Evolutionary conservation across 2,888 invertebrate species (phyloP).

Genomic region (Trachelus iudaicus): DNA sequence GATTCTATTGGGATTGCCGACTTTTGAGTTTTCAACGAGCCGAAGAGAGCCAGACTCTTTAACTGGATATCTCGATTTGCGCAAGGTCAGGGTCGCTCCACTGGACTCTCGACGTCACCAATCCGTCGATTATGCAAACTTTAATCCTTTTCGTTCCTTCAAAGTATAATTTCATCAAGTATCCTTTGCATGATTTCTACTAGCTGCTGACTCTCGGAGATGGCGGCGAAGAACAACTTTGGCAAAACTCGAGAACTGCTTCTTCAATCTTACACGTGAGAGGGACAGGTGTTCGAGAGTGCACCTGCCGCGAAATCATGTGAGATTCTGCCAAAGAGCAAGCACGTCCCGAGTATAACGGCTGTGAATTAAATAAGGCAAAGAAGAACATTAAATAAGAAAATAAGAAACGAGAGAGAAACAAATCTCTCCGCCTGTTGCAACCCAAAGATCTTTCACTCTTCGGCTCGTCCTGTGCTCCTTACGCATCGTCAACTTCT

Average conservation of each 20-base stretch:
- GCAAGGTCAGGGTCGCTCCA: no score
- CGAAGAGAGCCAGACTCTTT: no score
- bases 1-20: rapidly evolving
- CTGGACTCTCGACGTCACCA: no score
- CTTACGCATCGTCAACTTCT: no score
- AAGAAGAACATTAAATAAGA: background rate
- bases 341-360: background rate
- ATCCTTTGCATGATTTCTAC: background rate
- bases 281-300: background rate
- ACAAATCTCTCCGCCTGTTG: background rate
- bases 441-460: no score
- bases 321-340: background rate
- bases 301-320: constrained; percentile 1
- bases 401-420: background rate
- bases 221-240: background rate
- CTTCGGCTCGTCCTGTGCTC: no score
- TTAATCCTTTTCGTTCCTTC: background rate
- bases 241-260: background rate
- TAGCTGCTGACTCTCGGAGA: background rate
- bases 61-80: no score
- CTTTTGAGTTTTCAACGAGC: no score
- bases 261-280: background rate
- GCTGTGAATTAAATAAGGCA: background rate
- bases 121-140: background rate
- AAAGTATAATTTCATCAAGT: background rate